Base-by-base conservation (phyloP, 2,797 vertebrate genomes). In the Sebastes iracundus region DNA sequence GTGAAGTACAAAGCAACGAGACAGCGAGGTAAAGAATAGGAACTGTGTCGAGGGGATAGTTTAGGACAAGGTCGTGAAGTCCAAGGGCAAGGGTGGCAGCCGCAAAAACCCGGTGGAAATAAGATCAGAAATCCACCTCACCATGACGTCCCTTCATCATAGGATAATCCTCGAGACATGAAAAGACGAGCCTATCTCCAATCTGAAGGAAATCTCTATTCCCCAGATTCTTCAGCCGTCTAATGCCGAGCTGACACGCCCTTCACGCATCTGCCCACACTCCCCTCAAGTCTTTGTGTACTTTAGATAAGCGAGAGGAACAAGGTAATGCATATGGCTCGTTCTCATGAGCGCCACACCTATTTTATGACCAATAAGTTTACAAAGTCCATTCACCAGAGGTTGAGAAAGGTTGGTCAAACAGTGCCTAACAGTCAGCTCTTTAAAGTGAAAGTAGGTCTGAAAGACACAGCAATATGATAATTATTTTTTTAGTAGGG, bases 111-210 rank as follows among this genome's bases (percentile, higher is more conserved):
- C 64, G 23, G 20, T 0, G 7, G 87, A 86, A 92, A 94, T 90
- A 83, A 87, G 83, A 94, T 93, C 90, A 83, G 77, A 82, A 92
- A 90, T 79, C 79, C 86, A 87, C 60, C 91, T 79, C 87, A 22
- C 90, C 88, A 75, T 91, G 91, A 84, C 78, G 72, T 87, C 85
- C 72, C 87, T 89, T 94, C 91, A 85, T 92, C 92, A 86, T 52
- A 14, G 79, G 87, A 92, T 95, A 92, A 95, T 95, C 93, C 88
- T 67, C 75, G 11, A 32, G 75, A 91, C 90, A 90, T 92, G 81
- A 94, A 94, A 92, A 94, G 90, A 90, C 87, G 0, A 80, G 85
- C 73, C 82, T 30, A 83, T 90, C 83, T 83, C 61, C 79, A 90
- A 93, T 90, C 90, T 78, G 70, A 84, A 86, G 80, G 64, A 92